phyloP scores from a whole-genome alignment of 1,140 invertebrate species.

The Philaenus spumarius region DNA sequence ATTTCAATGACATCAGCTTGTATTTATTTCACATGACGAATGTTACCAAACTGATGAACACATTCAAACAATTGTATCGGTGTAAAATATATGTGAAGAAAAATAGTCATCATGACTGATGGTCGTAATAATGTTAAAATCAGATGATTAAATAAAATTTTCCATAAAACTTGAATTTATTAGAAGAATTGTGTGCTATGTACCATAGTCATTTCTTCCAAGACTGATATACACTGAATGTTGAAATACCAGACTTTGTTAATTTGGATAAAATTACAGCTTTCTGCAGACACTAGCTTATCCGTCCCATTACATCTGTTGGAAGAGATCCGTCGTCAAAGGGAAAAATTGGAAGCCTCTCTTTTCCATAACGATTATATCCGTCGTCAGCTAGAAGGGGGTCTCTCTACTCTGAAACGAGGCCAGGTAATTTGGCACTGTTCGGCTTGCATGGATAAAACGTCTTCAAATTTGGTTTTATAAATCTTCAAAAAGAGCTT shows the following conservation, averaged over 20 bases:
- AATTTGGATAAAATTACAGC: neutral
- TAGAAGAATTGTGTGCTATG: neutral
- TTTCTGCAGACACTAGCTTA: neutral
- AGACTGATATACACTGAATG: too few species aligned
- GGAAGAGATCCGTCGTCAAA: conserved; percentile 36
- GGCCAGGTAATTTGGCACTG: neutral
- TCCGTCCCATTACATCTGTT: conserved; percentile 34
- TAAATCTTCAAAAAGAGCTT: neutral
- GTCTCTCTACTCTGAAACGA: conserved; percentile 3
- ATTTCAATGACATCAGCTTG: too few species aligned
- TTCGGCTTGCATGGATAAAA: neutral
- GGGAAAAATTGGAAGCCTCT: conserved; percentile 38
- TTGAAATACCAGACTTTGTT: too few species aligned
- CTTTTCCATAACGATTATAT: conserved; percentile 37
- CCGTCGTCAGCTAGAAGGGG: conserved; percentile 34
- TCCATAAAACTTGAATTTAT: neutral
- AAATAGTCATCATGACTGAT: too few species aligned
- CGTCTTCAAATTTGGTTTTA: too few species aligned
- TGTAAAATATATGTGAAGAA: too few species aligned
- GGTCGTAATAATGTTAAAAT: too few species aligned
- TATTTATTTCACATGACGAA: too few species aligned
- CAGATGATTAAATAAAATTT: neutral
- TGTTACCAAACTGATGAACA: too few species aligned
- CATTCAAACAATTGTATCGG: too few species aligned
- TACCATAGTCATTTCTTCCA: neutral